These are phyloP conservation scores for Escarpia spicata DNA, from an alignment of 2,888 invertebrate genomes.

Conservation along the genomic window DNA sequence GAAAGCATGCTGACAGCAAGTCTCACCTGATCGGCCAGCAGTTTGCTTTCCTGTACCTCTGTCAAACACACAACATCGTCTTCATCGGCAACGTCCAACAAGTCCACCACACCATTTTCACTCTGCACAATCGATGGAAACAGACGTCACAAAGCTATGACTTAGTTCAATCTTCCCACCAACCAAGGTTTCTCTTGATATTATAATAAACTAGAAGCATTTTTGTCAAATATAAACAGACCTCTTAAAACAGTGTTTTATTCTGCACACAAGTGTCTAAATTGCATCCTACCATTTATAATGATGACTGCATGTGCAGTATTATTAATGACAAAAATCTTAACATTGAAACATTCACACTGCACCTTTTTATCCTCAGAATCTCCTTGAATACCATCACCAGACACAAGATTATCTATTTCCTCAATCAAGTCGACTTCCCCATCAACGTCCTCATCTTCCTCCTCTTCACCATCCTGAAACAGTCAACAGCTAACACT, in stretches of 20 bases:
- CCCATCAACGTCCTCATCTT: not conserved
- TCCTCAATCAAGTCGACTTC: constrained; percentile 2
- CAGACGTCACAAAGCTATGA: not conserved
- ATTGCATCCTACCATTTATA: not conserved
- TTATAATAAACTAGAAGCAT: not conserved
- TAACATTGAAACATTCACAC: not conserved
- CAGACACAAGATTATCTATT: not conserved
- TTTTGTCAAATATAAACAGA: too few species aligned
- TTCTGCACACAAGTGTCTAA: too few species aligned
- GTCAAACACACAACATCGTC: not conserved
- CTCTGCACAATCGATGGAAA: not conserved
- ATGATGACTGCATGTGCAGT: not conserved
- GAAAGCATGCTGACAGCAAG: not conserved
- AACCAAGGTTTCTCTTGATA: not conserved
- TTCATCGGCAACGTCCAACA: not conserved
- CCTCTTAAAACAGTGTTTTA: not conserved
- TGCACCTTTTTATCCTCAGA: not conserved
- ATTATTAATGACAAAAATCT: not conserved
- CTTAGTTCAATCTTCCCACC: not conserved
- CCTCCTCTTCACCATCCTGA: constrained; percentile 22
- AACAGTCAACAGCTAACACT: not conserved
- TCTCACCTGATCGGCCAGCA: not conserved
- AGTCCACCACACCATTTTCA: not conserved
- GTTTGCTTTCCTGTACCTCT: not conserved
- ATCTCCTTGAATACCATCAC: not conserved